Conservation (phyloP, 2,797 vertebrate species). For the Lophius americanus region DNA sequence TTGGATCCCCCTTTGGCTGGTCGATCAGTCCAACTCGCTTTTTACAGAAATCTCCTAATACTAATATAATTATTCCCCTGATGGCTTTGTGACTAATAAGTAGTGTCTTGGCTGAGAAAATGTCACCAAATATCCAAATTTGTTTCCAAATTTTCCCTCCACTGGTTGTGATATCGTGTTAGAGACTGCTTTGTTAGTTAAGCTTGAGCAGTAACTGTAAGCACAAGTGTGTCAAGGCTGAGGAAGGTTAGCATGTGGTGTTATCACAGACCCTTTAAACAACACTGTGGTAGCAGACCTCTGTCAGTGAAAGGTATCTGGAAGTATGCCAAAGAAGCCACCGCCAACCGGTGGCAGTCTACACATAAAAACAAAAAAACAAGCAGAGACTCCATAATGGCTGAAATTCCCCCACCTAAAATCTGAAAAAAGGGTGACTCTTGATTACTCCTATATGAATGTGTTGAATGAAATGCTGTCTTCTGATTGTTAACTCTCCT, state of each 20-base stretch:
- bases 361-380: constrained; percentile 45
- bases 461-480: constrained; percentile 15
- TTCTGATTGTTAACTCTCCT: constrained; percentile 25
- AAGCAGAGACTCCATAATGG: constrained; percentile 12
- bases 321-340: constrained; percentile 39
- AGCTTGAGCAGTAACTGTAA: not conserved
- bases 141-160: too few relatives aligned
- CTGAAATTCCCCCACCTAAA: constrained; percentile 20
- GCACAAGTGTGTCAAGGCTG: constrained; percentile 1
- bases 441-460: constrained; percentile 40
- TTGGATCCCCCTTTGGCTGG: constrained; percentile 18
- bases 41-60: not conserved
- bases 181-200: not conserved
- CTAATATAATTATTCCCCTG: not conserved
- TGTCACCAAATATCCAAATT: too few relatives aligned
- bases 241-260: not conserved
- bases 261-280: constrained; percentile 19
- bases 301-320: constrained; percentile 29
- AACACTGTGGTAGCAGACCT: constrained; percentile 4
- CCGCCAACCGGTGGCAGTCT: constrained; percentile 13
- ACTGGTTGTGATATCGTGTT: not conserved
- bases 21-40: not conserved
- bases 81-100: not conserved
- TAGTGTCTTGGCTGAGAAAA: not conserved
- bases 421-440: constrained; percentile 34